These are phyloP conservation scores for Callithrix jacchus DNA, from an alignment of 2,113 vertebrate species.

Conservation along the genomic window DNA sequence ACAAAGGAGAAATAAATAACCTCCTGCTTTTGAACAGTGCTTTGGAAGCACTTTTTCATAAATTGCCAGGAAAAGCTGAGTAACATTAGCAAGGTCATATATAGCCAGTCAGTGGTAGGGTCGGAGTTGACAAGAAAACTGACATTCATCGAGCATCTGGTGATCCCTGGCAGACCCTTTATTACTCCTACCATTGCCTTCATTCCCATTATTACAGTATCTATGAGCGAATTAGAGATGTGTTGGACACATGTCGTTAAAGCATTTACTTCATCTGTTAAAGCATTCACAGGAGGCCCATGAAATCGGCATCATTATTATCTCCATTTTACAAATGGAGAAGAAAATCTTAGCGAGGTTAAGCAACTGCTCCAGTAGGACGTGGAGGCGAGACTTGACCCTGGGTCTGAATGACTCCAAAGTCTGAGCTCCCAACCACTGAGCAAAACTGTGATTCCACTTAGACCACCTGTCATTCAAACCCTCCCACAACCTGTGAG, in stretches of 20 bases:
- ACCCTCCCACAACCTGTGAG: background rate
- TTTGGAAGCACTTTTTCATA: background rate
- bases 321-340: background rate
- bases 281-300: background rate
- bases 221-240: background rate
- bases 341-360: background rate
- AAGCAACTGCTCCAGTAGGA: background rate
- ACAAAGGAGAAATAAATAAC: background rate
- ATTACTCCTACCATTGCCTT: background rate
- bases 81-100: background rate
- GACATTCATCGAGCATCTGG: background rate
- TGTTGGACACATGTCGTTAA: background rate
- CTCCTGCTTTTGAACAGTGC: background rate
- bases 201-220: background rate
- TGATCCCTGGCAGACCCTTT: background rate
- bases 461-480: background rate
- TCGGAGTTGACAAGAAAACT: background rate
- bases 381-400: background rate
- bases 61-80: background rate
- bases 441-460: background rate
- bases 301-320: background rate
- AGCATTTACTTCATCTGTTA: background rate
- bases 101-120: background rate
- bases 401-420: background rate
- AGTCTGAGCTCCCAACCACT: background rate